Evolutionary conservation across 2,797 vertebrate genomes (phyloP), one percentile per base, ranked within the genome.

Genomic region (Scarus forsteni): DNA sequence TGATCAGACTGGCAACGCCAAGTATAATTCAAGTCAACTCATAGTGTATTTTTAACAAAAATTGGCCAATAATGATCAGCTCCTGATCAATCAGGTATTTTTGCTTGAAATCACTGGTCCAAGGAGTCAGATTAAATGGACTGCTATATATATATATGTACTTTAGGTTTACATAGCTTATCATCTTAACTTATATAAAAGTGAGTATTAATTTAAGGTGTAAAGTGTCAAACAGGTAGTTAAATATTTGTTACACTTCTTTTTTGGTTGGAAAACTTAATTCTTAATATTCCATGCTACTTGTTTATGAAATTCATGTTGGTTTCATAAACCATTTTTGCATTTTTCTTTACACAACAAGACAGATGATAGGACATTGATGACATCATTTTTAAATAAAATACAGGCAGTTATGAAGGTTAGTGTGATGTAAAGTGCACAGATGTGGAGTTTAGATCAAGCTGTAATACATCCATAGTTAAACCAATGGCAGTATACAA

Each of bases 251-350:
- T 48, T 0, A 13, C 1, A 44, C 39, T 15, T 46, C 14, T 16
- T 70, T 0, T 53, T 60, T 43, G 7, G 27, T 15, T 66, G 13
- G 14, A 35, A n/a, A 18, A 50, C 60, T 8, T 69, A 66, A 52
- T 9, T 57, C 0, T 8, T 49, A 9, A 56, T 40, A 10, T 42
- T 51, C 45, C 76, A 73, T 88, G 73, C 77, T 8, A 55, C 7
- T 51, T 0, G 1, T 10, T 15, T 61, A 3, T 16, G 34, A 69
- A 65, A 34, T 57, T 44, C 18, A 19, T 0, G 2, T 55, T 27
- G 27, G n/a, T n/a, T n/a, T n/a, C n/a, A n/a, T n/a, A n/a, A n/a
- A n/a, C n/a, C n/a, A n/a, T n/a, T n/a, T n/a, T n/a, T n/a, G n/a
- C 44, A 50, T 5, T 27, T 13, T 39, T 35, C n/a, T 39, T 39